A percentile compares a stretch with the other conserved stretches of the same genome.
phyloP scores from a whole-genome alignment of 2,113 vertebrate genomes.

The Bolborhynchus lineola region DNA sequence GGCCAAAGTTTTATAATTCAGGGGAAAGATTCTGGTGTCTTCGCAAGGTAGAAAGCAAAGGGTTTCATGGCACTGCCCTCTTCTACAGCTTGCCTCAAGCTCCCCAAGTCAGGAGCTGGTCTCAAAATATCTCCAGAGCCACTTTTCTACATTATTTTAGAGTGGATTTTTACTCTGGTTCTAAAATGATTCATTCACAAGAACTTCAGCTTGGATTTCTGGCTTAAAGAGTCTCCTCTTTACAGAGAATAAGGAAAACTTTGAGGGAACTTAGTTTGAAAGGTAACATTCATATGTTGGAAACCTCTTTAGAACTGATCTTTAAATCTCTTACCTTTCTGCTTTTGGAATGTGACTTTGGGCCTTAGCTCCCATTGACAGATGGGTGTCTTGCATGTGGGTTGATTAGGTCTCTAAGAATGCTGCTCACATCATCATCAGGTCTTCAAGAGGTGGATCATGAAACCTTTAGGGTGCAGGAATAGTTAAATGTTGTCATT shows the following conservation, averaged over 20 bases:
- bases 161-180: background rate
- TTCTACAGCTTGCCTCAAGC: background rate
- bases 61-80: background rate
- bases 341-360: background rate
- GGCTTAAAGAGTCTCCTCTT: background rate
- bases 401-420: background rate
- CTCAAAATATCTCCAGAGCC: background rate
- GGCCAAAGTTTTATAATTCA: background rate
- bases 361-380: background rate
- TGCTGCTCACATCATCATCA: background rate
- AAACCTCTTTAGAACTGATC: background rate
- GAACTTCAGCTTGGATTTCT: background rate
- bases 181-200: background rate
- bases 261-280: background rate
- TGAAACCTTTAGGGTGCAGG: background rate
- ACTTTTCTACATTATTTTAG: background rate
- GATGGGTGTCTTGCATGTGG: background rate
- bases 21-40: background rate
- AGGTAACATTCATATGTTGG: fast-evolving
- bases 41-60: background rate
- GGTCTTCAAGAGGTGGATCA: background rate
- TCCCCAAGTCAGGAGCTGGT: background rate
- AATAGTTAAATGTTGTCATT: background rate
- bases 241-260: background rate
- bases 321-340: background rate